Percentiles rank a stretch among this genome's conserved stretches.
Evolutionary conservation across 2,888 invertebrate species (phyloP).

Genomic region (Alentia gelatinosa): DNA sequence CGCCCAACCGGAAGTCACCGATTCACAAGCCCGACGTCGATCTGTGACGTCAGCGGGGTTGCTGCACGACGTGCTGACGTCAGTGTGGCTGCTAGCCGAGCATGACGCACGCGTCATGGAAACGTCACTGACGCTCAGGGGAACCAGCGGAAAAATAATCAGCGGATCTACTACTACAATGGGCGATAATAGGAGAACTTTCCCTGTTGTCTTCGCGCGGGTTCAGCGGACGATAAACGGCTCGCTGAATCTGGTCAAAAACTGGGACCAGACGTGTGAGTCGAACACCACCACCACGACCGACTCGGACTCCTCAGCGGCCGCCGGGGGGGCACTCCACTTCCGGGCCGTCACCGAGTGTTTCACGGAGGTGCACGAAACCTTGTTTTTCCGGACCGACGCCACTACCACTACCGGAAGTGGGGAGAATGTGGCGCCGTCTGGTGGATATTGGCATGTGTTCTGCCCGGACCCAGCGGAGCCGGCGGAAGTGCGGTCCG

Average conservation of each 20-base stretch:
- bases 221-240: not conserved
- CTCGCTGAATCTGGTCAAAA: not conserved
- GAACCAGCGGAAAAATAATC: not conserved
- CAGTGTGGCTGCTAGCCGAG: not conserved
- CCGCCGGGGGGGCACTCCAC: not conserved
- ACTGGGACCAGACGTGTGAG: slow-evolving; percentile 23
- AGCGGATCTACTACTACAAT: not conserved
- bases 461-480: slow-evolving; percentile 11
- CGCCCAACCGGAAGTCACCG: not conserved
- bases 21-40: not conserved
- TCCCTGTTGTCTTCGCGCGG: not conserved
- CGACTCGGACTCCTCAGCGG: not conserved
- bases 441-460: slow-evolving; percentile 34
- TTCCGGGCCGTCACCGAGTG: not conserved
- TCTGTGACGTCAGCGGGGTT: not conserved
- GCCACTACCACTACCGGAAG: not conserved
- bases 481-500: not conserved
- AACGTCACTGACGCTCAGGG: not conserved
- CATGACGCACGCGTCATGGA: not conserved
- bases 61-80: not conserved
- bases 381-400: not conserved
- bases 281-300: not conserved
- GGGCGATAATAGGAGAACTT: not conserved
- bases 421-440: not conserved
- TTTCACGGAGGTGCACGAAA: not conserved